Evolutionary conservation across 2,797 vertebrate species (phyloP).

Genomic region (Phoebastria nigripes): DNA sequence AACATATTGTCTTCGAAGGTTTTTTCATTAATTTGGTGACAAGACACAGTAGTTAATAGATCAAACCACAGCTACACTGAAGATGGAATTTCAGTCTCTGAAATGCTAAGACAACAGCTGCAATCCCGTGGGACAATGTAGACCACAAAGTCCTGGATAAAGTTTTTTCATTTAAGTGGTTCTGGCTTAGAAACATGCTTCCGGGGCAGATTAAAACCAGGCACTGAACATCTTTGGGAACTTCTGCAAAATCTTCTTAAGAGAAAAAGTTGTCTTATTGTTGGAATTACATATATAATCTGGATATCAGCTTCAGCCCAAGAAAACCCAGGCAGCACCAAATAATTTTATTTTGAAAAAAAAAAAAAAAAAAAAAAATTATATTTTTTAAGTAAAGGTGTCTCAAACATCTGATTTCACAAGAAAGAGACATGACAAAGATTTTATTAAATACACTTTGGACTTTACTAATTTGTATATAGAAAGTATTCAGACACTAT

Average conservation of each 20-base stretch:
- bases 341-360: neutral
- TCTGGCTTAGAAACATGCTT: neutral
- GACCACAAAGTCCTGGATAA: conserved; percentile 1
- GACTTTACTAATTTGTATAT: neutral
- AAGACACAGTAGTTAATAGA: neutral
- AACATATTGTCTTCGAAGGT: neutral
- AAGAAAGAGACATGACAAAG: neutral
- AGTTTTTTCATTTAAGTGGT: neutral
- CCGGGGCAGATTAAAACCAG: conserved; percentile 16
- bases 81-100: neutral
- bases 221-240: neutral
- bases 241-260: neutral
- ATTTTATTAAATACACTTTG: neutral
- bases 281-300: neutral
- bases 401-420: neutral
- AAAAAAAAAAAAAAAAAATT: fast-evolving
- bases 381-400: neutral
- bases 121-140: neutral
- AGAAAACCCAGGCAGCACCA: neutral
- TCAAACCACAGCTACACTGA: neutral
- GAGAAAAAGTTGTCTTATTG: neutral
- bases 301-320: neutral
- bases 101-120: neutral
- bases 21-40: conserved; percentile 22
- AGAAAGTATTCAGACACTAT: neutral